A percentile compares a stretch with the other conserved stretches of the same genome.
These are phyloP conservation scores for Hypercompe scribonia DNA, from an alignment of 2,888 invertebrate species.

Conservation along the genomic window DNA sequence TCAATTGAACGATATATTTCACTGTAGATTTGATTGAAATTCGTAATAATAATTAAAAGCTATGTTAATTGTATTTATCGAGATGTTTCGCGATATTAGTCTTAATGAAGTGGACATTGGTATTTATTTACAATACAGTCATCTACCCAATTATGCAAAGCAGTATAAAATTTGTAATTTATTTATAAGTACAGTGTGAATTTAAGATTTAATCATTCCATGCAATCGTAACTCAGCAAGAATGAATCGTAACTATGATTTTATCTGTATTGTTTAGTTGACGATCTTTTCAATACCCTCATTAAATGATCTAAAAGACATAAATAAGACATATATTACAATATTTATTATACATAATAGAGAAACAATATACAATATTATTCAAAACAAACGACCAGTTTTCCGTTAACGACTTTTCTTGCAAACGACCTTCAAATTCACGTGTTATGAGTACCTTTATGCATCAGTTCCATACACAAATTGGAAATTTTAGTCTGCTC, in stretches of 20 bases:
- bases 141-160: not conserved
- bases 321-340: not conserved
- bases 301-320: not conserved
- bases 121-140: no score
- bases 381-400: not conserved
- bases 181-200: not conserved
- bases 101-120: no score
- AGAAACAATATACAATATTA: not conserved
- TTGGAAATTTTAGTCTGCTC: not conserved
- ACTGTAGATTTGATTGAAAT: no score
- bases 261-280: not conserved
- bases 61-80: no score
- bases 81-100: no score
- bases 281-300: not conserved
- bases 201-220: not conserved
- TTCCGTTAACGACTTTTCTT: not conserved
- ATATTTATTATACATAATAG: not conserved
- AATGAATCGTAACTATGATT: not conserved
- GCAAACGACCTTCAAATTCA: not conserved
- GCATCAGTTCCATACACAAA: not conserved
- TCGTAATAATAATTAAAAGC: no score
- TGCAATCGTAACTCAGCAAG: not conserved
- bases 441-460: not conserved
- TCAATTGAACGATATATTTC: no score
- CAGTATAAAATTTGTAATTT: not conserved